phyloP scores from a whole-genome alignment of 2,888 invertebrate genomes.

The Oligia fasciuncula region DNA sequence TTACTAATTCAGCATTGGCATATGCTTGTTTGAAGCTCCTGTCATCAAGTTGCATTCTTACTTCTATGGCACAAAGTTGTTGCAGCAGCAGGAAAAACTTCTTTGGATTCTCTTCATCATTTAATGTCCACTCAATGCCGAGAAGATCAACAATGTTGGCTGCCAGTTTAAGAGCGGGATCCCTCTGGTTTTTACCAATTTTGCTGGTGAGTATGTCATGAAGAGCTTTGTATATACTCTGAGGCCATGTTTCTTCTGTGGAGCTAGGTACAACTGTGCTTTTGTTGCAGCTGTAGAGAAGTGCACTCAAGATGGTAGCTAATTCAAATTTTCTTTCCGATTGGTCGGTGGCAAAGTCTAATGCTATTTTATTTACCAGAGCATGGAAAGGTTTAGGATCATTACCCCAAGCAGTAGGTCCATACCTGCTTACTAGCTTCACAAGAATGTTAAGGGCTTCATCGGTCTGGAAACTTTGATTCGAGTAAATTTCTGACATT shows the following conservation, averaged over 20 bases:
- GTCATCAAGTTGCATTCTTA: constrained; percentile 97
- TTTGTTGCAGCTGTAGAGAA: constrained; percentile 93
- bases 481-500: constrained; percentile 96
- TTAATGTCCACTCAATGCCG: constrained; percentile 96
- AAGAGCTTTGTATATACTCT: constrained; percentile 94
- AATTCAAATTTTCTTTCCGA: constrained; percentile 97
- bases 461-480: constrained; percentile 97
- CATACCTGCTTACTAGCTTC: constrained; percentile 93
- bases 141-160: constrained; percentile 94
- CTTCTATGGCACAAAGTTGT: constrained; percentile 97
- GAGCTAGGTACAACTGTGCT: constrained; percentile 91
- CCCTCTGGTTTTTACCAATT: constrained; percentile 96
- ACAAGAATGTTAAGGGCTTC: constrained; percentile 95
- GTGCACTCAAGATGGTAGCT: constrained; percentile 93
- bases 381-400: constrained; percentile 95
- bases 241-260: constrained; percentile 94
- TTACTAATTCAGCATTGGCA: constrained; percentile 94
- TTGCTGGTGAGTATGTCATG: constrained; percentile 96
- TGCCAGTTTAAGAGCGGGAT: constrained; percentile 96
- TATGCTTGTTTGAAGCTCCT: constrained; percentile 94
- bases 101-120: constrained; percentile 94
- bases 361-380: constrained; percentile 94
- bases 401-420: constrained; percentile 93
- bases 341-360: constrained; percentile 97
- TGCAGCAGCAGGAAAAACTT: constrained; percentile 95